These are phyloP conservation scores for Mesembrinibis cayennensis DNA, from an alignment of 2,113 vertebrate genomes.

Conservation along the genomic window DNA sequence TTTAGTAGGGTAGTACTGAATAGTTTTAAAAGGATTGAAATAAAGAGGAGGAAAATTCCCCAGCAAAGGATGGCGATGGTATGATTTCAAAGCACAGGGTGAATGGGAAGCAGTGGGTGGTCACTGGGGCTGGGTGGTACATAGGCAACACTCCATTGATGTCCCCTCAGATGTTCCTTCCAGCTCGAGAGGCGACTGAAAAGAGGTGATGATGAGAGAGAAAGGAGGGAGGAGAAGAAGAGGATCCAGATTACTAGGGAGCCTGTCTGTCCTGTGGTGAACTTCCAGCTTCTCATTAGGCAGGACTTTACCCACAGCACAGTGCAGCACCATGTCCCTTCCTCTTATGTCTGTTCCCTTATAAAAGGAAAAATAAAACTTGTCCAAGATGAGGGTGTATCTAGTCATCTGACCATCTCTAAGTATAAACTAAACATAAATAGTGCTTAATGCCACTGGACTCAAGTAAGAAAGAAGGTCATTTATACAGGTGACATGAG, in stretches of 20 bases:
- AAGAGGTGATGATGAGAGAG: not conserved
- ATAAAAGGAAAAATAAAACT: not conserved
- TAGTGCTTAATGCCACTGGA: not conserved
- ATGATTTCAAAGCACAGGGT: not conserved
- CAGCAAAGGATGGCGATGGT: not conserved
- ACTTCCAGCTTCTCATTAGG: not conserved
- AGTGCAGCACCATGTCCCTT: not conserved
- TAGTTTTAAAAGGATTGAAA: not conserved
- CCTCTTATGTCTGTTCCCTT: not conserved
- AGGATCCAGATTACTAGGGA: not conserved
- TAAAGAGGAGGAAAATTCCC: not conserved
- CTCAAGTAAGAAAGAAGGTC: not conserved
- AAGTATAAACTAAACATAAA: not conserved
- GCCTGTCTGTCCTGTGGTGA: not conserved
- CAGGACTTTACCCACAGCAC: not conserved
- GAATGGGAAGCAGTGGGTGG: not conserved
- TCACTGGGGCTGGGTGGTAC: not conserved
- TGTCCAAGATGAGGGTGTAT: not conserved
- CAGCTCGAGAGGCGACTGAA: rapidly evolving
- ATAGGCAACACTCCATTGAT: not conserved
- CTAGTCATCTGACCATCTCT: not conserved
- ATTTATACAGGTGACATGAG: not conserved
- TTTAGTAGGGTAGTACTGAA: not conserved
- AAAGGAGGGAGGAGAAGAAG: not conserved
- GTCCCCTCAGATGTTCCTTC: not conserved